Conservation (phyloP, 2,113 vertebrate genomes). For the Elgaria multicarinata region DNA sequence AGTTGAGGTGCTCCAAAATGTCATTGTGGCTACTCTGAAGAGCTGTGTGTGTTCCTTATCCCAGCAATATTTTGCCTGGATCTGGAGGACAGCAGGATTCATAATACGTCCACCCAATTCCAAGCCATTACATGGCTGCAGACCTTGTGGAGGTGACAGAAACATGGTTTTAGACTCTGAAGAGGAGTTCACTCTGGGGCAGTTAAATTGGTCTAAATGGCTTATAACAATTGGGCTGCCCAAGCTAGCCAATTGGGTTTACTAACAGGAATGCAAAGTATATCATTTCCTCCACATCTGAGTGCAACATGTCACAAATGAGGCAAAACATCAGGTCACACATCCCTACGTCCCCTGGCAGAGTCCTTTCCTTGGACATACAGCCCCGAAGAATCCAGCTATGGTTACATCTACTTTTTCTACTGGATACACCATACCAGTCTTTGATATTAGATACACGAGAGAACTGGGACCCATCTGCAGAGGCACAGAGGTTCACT, state of each 20-base stretch:
- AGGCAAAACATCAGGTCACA: background rate
- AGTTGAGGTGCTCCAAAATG: background rate
- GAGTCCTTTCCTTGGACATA: background rate
- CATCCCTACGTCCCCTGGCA: background rate
- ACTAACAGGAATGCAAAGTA: background rate
- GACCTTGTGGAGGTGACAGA: background rate
- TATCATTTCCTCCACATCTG: background rate
- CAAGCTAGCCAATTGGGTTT: background rate
- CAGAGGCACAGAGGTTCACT: background rate
- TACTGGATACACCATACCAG: background rate
- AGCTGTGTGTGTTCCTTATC: background rate
- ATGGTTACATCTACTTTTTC: background rate
- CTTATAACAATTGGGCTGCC: background rate
- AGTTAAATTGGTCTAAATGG: background rate
- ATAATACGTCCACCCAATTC: background rate
- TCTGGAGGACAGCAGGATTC: background rate
- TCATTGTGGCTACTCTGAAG: background rate
- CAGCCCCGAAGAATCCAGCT: background rate
- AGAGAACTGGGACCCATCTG: background rate
- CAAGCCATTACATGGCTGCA: background rate
- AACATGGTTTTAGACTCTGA: background rate
- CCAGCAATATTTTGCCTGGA: conserved; percentile 27
- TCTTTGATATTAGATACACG: background rate
- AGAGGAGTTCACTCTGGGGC: background rate
- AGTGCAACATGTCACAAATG: background rate